A percentile compares a stretch with the other conserved stretches of the same genome.
phyloP scores from a whole-genome alignment of 2,888 invertebrate genomes.

The Cyaniris semiargus region DNA sequence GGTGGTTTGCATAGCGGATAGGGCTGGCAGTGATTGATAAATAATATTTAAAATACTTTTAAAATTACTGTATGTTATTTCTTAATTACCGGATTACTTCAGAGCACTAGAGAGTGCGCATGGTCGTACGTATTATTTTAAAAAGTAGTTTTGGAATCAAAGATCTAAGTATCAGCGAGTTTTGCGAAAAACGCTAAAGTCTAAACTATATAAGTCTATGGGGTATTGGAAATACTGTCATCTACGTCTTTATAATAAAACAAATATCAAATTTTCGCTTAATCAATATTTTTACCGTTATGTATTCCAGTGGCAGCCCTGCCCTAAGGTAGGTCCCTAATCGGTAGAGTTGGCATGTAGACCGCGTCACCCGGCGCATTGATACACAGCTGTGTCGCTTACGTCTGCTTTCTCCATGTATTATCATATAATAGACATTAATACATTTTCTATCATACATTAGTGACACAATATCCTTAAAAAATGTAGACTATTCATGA shows the following conservation, averaged over 20 bases:
- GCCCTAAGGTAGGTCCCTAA: background rate
- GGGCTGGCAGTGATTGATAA: constrained; percentile 43
- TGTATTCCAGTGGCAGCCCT: constrained; percentile 32
- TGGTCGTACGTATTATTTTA: background rate
- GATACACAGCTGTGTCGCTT: constrained; percentile 33
- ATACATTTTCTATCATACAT: constrained; percentile 15
- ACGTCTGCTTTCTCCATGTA: constrained; percentile 22
- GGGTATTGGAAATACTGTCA: background rate
- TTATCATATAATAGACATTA: constrained; percentile 20
- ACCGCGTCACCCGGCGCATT: constrained; percentile 35
- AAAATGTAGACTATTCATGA: background rate
- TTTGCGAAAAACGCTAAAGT: too few relatives aligned
- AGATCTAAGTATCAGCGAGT: too few relatives aligned
- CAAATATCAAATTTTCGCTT: background rate
- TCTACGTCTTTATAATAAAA: too few relatives aligned
- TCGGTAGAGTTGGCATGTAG: constrained; percentile 36
- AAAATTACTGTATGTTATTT: background rate
- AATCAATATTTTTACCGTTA: background rate
- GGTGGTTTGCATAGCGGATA: constrained; percentile 52
- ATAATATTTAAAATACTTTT: background rate
- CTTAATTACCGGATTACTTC: background rate
- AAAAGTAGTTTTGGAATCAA: background rate
- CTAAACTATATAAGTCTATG: background rate
- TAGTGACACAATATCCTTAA: background rate
- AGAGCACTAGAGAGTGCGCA: background rate